phyloP scores from a whole-genome alignment of 2,797 vertebrate species.

The Enteromius anoplus region DNA sequence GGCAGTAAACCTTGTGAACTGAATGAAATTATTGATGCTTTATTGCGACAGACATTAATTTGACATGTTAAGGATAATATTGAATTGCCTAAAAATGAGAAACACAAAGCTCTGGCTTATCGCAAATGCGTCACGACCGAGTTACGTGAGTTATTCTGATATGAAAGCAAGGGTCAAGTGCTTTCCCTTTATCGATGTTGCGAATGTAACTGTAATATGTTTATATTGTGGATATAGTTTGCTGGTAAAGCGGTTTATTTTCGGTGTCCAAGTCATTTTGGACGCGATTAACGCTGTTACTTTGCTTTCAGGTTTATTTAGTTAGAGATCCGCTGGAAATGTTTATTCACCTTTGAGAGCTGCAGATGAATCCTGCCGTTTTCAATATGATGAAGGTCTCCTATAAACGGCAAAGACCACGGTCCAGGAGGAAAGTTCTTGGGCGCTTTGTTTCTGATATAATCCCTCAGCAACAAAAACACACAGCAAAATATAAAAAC shows the following conservation, averaged over 20 bases:
- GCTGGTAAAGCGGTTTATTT: too few relatives aligned
- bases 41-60: too few relatives aligned
- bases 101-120: neutral
- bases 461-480: constrained; percentile 68
- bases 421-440: constrained; percentile 79
- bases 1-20: neutral
- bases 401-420: constrained; percentile 70
- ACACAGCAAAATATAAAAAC: constrained; percentile 64
- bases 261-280: neutral
- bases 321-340: neutral
- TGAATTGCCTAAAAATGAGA: too few relatives aligned
- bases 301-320: neutral
- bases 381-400: constrained; percentile 64
- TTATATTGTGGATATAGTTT: neutral
- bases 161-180: neutral
- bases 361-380: constrained; percentile 61
- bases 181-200: neutral
- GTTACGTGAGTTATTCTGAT: neutral
- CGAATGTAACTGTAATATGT: neutral
- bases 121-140: neutral
- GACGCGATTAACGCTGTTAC: neutral
- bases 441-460: constrained; percentile 67
- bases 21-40: neutral
- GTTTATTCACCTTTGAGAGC: constrained; percentile 57
- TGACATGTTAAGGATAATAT: too few relatives aligned